These are phyloP conservation scores for Diacarnus erythraeanus DNA, from an alignment of 37 sponge, comb jelly and placozoan species.

Conservation along the genomic window DNA sequence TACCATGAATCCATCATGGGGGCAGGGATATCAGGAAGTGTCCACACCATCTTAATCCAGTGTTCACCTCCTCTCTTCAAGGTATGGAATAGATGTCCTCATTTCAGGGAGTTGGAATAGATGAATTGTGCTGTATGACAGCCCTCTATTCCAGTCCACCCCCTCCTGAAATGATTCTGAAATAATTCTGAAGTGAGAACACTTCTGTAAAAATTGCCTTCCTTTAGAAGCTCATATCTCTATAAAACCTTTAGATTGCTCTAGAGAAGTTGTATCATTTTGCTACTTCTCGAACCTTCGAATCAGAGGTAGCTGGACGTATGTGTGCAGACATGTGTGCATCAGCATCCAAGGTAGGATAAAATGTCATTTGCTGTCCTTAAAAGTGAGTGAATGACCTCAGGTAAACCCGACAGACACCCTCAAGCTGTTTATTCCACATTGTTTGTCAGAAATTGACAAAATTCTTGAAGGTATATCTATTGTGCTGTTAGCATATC, in stretches of 20 bases:
- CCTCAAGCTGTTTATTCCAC: slow-evolving; percentile 69
- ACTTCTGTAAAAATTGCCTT: no score
- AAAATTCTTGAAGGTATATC: slow-evolving; percentile 45
- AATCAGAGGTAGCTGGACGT: slow-evolving; percentile 64
- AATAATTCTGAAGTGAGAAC: no score
- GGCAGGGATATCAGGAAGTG: slow-evolving; percentile 29
- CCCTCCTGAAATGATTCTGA: no score
- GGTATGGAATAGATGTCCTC: slow-evolving; percentile 27
- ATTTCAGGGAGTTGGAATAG: neutral
- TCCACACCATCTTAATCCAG: slow-evolving; percentile 55
- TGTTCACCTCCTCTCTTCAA: slow-evolving; percentile 67
- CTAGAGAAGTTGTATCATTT: slow-evolving; percentile 61
- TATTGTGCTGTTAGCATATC: neutral
- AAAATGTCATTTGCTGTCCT: neutral
- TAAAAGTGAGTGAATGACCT: neutral
- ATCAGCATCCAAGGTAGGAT: slow-evolving; percentile 70
- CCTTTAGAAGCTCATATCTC: no score
- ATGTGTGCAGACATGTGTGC: slow-evolving; percentile 63
- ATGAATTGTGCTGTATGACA: no score
- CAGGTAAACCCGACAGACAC: slow-evolving; percentile 47
- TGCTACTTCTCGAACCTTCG: slow-evolving; percentile 74
- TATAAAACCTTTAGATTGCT: slow-evolving; percentile 51
- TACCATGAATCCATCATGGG: slow-evolving; percentile 74
- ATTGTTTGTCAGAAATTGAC: slow-evolving; percentile 43
- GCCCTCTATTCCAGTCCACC: neutral